Percentiles rank a stretch among this genome's conserved stretches.
Conservation (phyloP, 2,888 invertebrate genomes). For the Unio delphinus region DNA sequence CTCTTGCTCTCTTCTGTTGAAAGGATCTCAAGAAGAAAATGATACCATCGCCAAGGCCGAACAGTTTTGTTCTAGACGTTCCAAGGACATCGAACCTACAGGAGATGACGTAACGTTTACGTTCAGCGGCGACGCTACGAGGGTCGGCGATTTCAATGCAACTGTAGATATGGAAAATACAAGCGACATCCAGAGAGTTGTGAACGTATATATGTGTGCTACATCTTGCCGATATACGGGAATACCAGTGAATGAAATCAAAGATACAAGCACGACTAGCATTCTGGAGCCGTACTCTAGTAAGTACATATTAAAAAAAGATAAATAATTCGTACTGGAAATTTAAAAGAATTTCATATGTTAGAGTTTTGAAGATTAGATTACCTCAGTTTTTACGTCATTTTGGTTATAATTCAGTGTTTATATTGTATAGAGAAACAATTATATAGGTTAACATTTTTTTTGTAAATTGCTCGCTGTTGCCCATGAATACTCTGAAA, state of each 20-base stretch:
- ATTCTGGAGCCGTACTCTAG: slow-evolving; percentile 72
- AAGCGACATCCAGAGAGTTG: slow-evolving; percentile 47
- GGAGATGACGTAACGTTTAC: slow-evolving; percentile 55
- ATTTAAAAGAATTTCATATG: background rate
- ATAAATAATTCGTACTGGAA: background rate
- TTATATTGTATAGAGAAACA: too few species aligned
- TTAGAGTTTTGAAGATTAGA: too few species aligned
- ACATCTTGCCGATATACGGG: slow-evolving; percentile 64
- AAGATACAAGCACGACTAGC: slow-evolving; percentile 43
- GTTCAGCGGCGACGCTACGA: slow-evolving; percentile 46
- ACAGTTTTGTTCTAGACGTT: slow-evolving; percentile 38
- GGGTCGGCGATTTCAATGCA: slow-evolving; percentile 50
- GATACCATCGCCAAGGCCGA: slow-evolving; percentile 42
- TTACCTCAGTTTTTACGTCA: too few species aligned
- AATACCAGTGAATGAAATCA: slow-evolving; percentile 54
- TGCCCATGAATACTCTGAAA: too few species aligned
- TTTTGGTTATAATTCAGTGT: too few species aligned
- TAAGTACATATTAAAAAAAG: slow-evolving; percentile 16
- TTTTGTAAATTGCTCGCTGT: too few species aligned
- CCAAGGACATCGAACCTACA: slow-evolving; percentile 20
- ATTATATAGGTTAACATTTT: too few species aligned
- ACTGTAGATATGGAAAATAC: slow-evolving; percentile 54
- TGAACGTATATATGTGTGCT: slow-evolving; percentile 52
- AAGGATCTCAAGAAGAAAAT: slow-evolving; percentile 46
- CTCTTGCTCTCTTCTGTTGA: background rate